Base-by-base conservation (phyloP, 1,140 invertebrate genomes). In the Monochamus saltuarius region DNA sequence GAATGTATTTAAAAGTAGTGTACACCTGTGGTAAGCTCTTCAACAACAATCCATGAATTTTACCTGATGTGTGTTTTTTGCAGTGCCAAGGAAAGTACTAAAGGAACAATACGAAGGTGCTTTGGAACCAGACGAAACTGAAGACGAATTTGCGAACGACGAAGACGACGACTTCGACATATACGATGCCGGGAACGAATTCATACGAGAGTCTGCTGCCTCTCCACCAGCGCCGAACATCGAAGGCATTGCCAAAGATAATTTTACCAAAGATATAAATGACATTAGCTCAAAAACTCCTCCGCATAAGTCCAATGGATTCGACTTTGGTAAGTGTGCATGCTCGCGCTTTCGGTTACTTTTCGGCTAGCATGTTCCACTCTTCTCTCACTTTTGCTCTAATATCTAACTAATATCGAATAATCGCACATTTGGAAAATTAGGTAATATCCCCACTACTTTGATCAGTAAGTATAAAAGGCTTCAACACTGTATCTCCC, bases 1-100 rank as follows among this genome's bases (percentile, higher is more conserved):
- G 88, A 56, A 92, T 92, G 78, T 96, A 96, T 79, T 84, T 97
- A 64, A 93, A 91, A 81, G 89, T 95, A 61, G 89, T 94, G 64
- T 95, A 95, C 78, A 94, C 92, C 22, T 97, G 94, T 79, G 93
- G 94, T 97, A 81, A 91, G 90, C 19, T 13, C 37, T 19, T n/a
- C 51, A 53, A 16, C 17, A 10, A 7, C 2, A 2, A 42, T 3
- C 2, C 2, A 17, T 42, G 2, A 42, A 42, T 29, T 29, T 29
- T 29, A 2, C 2, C 22, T 29, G 6, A 29, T 29, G 22, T 17
- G 43, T 40, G 22, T 19, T 45, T 42, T 49, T 67, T 56, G 13
- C 58, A 94, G 92, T 94, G 52, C 91, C 91, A 29, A 82, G 90
- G 59, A 87, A 87, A 76, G 90, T 95, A 34, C 77, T 95, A 7